A percentile compares a stretch with the other conserved stretches of the same genome.
Evolutionary conservation across 2,797 vertebrate species (phyloP).

Genomic region (Megaceryle alcyon): DNA sequence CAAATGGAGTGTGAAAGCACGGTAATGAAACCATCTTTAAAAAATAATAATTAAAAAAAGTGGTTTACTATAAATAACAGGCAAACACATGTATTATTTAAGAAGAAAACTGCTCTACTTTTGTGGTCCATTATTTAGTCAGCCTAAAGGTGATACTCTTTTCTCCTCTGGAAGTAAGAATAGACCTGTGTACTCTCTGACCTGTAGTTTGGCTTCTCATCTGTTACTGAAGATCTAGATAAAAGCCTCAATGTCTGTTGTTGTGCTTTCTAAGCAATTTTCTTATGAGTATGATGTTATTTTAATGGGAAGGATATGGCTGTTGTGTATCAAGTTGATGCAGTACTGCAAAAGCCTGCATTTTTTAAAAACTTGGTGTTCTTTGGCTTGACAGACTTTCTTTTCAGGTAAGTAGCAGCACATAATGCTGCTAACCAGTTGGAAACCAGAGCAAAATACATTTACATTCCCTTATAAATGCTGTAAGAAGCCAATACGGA

Average conservation of each 20-base stretch:
- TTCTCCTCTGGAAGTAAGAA: background rate
- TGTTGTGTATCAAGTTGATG: background rate
- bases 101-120: background rate
- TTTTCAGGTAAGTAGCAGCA: background rate
- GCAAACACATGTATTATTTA: background rate
- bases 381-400: background rate
- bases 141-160: background rate
- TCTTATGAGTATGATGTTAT: background rate
- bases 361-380: background rate
- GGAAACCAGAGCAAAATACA: background rate
- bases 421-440: background rate
- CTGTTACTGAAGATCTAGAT: background rate
- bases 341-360: background rate
- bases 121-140: background rate
- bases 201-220: background rate
- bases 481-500: background rate
- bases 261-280: background rate
- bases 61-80: background rate
- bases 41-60: background rate
- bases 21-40: background rate
- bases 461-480: background rate
- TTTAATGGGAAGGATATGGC: background rate
- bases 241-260: background rate
- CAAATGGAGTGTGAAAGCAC: background rate
- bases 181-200: background rate